A percentile compares a stretch with the other conserved stretches of the same genome.
Conservation (phyloP, 2,797 vertebrate genomes). For the Austrolebias charrua region DNA sequence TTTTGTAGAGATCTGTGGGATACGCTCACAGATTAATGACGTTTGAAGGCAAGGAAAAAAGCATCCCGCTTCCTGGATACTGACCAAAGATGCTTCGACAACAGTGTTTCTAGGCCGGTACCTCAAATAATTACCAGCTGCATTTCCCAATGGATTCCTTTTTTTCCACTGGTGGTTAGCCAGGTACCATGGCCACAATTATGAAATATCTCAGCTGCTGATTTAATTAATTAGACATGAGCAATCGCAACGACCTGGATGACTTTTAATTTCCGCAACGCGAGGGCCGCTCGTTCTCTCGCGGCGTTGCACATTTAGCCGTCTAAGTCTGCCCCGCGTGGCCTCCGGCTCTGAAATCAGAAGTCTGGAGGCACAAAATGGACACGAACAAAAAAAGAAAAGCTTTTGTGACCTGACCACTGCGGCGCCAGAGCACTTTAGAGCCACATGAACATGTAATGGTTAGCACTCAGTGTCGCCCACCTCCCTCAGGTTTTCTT, state of each 20-base stretch:
- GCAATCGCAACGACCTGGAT: slow-evolving; percentile 52
- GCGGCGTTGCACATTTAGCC: slow-evolving; percentile 45
- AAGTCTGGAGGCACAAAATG: slow-evolving; percentile 18
- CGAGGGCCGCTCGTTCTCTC: slow-evolving; percentile 18
- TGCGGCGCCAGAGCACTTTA: slow-evolving; percentile 39
- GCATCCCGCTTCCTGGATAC: slow-evolving; percentile 44
- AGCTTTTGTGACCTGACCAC: slow-evolving; percentile 27
- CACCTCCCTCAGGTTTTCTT: slow-evolving; percentile 62
- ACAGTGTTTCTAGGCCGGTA: slow-evolving; percentile 52
- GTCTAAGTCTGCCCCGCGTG: slow-evolving; percentile 22
- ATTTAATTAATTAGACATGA: slow-evolving; percentile 66
- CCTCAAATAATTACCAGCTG: slow-evolving; percentile 63
- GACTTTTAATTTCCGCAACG: slow-evolving; percentile 56
- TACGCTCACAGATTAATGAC: slow-evolving; percentile 45
- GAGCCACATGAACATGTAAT: slow-evolving; percentile 36
- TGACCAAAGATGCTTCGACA: slow-evolving; percentile 52
- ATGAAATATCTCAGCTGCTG: slow-evolving; percentile 48
- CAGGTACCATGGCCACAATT: slow-evolving; percentile 53
- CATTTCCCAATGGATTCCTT: slow-evolving; percentile 47
- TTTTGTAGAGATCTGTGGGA: slow-evolving; percentile 43
- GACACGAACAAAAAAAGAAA: slow-evolving; percentile 2
- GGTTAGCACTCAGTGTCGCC: slow-evolving; percentile 55
- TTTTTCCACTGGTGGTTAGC: slow-evolving; percentile 43
- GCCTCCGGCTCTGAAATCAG: slow-evolving; percentile 30
- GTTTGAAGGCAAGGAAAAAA: slow-evolving; percentile 22